Base-by-base conservation (phyloP, 92 coral and sea anemone genomes). In the Nematostella vectensis region DNA sequence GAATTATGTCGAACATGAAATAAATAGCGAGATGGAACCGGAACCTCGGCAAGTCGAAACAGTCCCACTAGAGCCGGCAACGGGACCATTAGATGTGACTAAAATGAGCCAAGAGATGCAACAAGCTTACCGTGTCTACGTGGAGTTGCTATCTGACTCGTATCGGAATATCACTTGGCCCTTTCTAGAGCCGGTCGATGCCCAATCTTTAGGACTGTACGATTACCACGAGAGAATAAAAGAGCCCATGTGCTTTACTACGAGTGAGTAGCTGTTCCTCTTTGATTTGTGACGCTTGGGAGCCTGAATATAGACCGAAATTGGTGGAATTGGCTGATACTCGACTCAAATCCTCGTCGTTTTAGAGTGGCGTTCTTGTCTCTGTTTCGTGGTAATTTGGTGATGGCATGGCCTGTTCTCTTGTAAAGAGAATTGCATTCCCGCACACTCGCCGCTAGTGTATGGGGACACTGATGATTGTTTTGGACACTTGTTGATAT, bases 131-230 rank as follows among this genome's bases (percentile, higher is more conserved):
- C 79, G 99, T 24, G 78, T 93, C 44, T 87, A 68, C 47, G 48
- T 71, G 26, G 99, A 93, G 54, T 68, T 93, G 68, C 55, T 80
- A 47, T 50, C 82, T 4, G 99, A 93, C 54, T 75, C 95, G 39
- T 62, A 87, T 65, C 80, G 83, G 20, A 70, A 89, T 49, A 71
- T 93, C 21, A 82, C 96, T 31, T 82, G 83, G 83, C 99, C 99
- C 65, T 93, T 93, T 82, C 11, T 78, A 67, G 93, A 82, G 45
- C 99, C 99, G 28, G 99, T 93, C 1, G 99, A 93, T 60, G 93
- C 84, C 53, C 85, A 93, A 49, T 79, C 88, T 8, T 73, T 86
- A 36, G 95, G 95, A 20, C 70, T 93, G 22, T 93, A 96, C 96
- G 99, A 86, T 66, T 93, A 93, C 57, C 81, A 86, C 54, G 81